These are phyloP conservation scores for Ophiothrix spiculata DNA, from an alignment of 35 echinoderm and acorn worm genomes.

Conservation along the genomic window DNA sequence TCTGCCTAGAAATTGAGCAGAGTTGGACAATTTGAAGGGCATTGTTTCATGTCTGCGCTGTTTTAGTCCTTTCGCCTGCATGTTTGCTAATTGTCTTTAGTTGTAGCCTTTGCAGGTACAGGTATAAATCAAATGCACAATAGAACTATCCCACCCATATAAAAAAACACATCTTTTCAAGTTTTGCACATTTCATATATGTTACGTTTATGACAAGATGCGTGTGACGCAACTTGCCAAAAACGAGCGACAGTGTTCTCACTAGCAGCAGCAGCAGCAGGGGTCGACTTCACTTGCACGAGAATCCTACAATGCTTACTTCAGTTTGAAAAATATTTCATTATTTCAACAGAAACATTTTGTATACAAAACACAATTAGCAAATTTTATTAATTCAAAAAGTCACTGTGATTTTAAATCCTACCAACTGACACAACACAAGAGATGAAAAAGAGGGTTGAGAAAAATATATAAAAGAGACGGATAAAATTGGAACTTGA, in stretches of 20 bases:
- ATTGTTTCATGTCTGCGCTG: no score
- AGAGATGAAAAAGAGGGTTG: constrained; percentile 9
- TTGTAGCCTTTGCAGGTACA: neutral
- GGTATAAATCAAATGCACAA: constrained; percentile 15
- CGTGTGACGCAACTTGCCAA: neutral
- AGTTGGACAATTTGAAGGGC: no score
- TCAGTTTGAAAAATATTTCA: constrained; percentile 8
- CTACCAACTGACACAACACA: neutral
- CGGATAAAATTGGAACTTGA: neutral
- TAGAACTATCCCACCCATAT: neutral
- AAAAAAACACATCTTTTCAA: neutral
- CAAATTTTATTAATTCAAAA: neutral
- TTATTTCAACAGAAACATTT: neutral
- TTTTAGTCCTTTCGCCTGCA: no score
- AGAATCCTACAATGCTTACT: neutral
- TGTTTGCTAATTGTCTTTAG: no score
- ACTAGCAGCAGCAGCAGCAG: no score
- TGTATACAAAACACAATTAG: neutral
- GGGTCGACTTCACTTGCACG: no score
- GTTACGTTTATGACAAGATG: neutral
- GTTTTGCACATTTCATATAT: neutral
- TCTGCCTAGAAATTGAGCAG: no score
- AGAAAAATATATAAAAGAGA: constrained; percentile 22
- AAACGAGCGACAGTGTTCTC: neutral
- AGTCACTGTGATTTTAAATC: constrained; percentile 3